Evolutionary conservation across 2,888 invertebrate genomes (phyloP).

Genomic region (Xestoiulus laeticollis): DNA sequence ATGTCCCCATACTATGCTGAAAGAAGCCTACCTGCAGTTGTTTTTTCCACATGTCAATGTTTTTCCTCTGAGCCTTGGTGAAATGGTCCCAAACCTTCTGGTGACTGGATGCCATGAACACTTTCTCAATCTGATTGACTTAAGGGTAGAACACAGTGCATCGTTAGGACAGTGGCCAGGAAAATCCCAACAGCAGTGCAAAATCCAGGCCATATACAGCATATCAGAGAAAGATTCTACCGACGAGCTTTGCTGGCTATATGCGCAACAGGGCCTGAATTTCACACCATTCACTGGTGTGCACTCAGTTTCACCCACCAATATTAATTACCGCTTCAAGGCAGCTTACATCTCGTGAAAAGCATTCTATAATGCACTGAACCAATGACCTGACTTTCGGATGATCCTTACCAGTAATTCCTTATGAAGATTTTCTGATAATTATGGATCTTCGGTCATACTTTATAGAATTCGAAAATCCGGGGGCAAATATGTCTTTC

Average conservation of each 20-base stretch:
- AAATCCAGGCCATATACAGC: conserved; percentile 45
- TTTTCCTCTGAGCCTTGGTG: conserved; percentile 98
- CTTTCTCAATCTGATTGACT: conserved; percentile 99
- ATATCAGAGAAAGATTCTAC: not conserved
- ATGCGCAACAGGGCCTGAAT: conserved; percentile 38
- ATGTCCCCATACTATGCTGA: conserved; percentile 18
- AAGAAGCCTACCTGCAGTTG: conserved; percentile 83
- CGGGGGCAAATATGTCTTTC: not conserved
- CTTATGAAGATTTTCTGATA: not conserved
- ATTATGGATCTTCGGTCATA: conserved; percentile 20
- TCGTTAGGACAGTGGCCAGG: conserved; percentile 51
- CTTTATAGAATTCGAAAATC: not conserved
- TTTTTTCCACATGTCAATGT: conserved; percentile 97
- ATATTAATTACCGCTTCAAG: conserved; percentile 40
- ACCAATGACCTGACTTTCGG: conserved; percentile 42
- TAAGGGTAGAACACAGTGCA: conserved; percentile 63
- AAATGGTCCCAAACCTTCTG: conserved; percentile 99
- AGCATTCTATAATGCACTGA: conserved; percentile 24
- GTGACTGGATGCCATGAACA: conserved; percentile 93
- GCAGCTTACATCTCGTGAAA: conserved; percentile 24
- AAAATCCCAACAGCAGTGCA: conserved; percentile 48
- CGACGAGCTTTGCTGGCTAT: not conserved
- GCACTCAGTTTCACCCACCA: conserved; percentile 42
- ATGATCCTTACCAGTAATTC: conserved; percentile 43
- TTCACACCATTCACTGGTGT: conserved; percentile 32